Base-by-base conservation (phyloP, 2,797 vertebrate species). In the Pampus argenteus region DNA sequence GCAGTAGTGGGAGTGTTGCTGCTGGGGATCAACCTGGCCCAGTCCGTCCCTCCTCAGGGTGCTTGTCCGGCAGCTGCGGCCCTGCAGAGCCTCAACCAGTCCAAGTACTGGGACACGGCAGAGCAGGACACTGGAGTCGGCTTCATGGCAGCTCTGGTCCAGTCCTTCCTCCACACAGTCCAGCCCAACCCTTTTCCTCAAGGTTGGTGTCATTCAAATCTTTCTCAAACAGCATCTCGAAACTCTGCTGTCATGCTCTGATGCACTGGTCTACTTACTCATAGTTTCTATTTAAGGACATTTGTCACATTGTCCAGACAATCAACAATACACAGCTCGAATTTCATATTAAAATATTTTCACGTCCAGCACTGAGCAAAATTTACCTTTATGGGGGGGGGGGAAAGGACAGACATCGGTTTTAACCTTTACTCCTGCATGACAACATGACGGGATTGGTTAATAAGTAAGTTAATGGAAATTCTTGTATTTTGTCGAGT, bases 111-210 rank as follows among this genome's bases (percentile, higher is more conserved):
- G 13, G 25, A 71, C 0, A 49, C 36, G 0, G 71, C 18, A 0
- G 9, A 18, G 31, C 65, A 48, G 0, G 82, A 87, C 0, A 5
- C 2, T 15, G 63, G 76, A 5, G 71, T 36, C 54, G 67, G 71
- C 3, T 94, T 94, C 40, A 78, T 96, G 82, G 71, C 89, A 18
- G 8, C 57, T 14, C 84, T 95, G 67, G 94, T 94, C 18, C 92
- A 93, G 1, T 94, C 92, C 25, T 98, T 97, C 85, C 92, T 97
- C 63, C 40, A 64, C 67, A 83, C 94, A 4, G 93, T 97, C 57
- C 96, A 97, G 89, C 94, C 95, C 22, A 93, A 93, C 0, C 17
- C 78, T 1, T 95, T 97, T 81, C 96, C 96, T 17, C 0, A 38
- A 91, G 94, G 97, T 97, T 76, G 87, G 96, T 89, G 13, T 49